Conservation (phyloP, 2,888 invertebrate species). For the Malthinus seriepunctatus region DNA sequence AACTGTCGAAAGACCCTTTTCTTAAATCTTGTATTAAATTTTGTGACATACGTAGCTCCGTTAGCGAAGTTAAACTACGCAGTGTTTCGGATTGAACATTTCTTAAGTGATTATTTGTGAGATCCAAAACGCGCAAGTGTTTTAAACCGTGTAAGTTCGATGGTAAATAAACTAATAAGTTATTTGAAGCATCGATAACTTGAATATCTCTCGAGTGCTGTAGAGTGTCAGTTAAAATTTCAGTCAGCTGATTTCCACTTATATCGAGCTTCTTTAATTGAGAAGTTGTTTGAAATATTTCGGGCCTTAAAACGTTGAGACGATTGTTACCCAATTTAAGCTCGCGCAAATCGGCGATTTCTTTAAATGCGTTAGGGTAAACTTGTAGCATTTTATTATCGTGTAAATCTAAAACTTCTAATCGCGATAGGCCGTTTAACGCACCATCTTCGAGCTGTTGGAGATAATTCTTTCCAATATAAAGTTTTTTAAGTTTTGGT, state of each 20-base stretch:
- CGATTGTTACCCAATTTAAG: slow-evolving; percentile 78
- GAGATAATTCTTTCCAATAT: slow-evolving; percentile 74
- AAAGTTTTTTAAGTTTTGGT: slow-evolving; percentile 68
- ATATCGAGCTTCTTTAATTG: slow-evolving; percentile 71
- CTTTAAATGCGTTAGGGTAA: slow-evolving; percentile 67
- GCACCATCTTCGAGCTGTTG: slow-evolving; percentile 69
- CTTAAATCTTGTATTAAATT: slow-evolving; percentile 74
- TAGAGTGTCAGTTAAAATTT: slow-evolving; percentile 67
- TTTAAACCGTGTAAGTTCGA: slow-evolving; percentile 69
- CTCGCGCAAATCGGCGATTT: slow-evolving; percentile 66
- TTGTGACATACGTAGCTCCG: slow-evolving; percentile 72
- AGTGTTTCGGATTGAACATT: slow-evolving; percentile 71
- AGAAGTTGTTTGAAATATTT: slow-evolving; percentile 68
- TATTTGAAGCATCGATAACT: slow-evolving; percentile 77
- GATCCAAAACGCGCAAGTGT: slow-evolving; percentile 71
- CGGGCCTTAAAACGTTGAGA: slow-evolving; percentile 70
- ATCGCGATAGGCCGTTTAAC: slow-evolving; percentile 68
- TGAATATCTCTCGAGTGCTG: slow-evolving; percentile 69
- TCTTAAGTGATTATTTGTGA: slow-evolving; percentile 77
- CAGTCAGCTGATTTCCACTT: slow-evolving; percentile 74
- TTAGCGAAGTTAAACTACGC: slow-evolving; percentile 69
- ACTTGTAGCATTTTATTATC: slow-evolving; percentile 73
- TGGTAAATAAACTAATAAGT: slow-evolving; percentile 74
- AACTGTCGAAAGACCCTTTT: slow-evolving; percentile 71
- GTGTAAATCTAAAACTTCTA: slow-evolving; percentile 76